Conservation (phyloP, 2,888 invertebrate genomes). For the Beris chalybata region DNA sequence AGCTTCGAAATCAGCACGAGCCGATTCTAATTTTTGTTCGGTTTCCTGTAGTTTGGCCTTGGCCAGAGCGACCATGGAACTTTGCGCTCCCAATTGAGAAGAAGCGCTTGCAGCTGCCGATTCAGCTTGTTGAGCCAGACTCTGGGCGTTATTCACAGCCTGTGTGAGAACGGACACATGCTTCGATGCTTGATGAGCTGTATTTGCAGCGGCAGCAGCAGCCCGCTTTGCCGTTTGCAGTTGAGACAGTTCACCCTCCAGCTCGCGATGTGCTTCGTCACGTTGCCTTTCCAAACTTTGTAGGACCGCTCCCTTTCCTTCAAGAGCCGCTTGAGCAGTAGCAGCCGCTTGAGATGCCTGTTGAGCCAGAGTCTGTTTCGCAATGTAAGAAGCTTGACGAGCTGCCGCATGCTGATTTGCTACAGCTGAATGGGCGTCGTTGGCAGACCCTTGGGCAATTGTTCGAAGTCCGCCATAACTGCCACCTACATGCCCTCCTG, state of each 20-base stretch:
- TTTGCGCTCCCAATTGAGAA: slow-evolving; percentile 68
- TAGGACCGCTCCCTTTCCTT: slow-evolving; percentile 64
- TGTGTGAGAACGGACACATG: slow-evolving; percentile 68
- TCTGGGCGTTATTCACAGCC: slow-evolving; percentile 69
- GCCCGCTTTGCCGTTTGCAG: slow-evolving; percentile 70
- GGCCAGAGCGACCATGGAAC: slow-evolving; percentile 76
- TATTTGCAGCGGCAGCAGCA: slow-evolving; percentile 65
- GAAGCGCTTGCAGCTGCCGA: slow-evolving; percentile 64
- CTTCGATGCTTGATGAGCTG: slow-evolving; percentile 70
- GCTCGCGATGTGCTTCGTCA: slow-evolving; percentile 66
- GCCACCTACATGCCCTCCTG: no score
- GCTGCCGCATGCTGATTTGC: slow-evolving; percentile 75
- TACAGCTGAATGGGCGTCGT: slow-evolving; percentile 75
- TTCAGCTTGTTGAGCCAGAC: no score
- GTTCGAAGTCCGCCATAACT: slow-evolving; percentile 62
- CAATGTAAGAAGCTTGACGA: slow-evolving; percentile 64
- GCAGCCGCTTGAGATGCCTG: slow-evolving; percentile 68
- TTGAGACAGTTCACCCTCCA: slow-evolving; percentile 71
- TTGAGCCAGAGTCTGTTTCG: slow-evolving; percentile 72
- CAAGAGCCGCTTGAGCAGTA: slow-evolving; percentile 64
- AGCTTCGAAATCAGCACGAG: slow-evolving; percentile 70
- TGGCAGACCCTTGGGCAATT: slow-evolving; percentile 74
- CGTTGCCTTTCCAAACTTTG: slow-evolving; percentile 70
- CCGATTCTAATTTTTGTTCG: slow-evolving; percentile 66
- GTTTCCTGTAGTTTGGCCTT: slow-evolving; percentile 65